Conservation (phyloP, 2,888 invertebrate genomes). For the Capitulum mitella region DNA sequence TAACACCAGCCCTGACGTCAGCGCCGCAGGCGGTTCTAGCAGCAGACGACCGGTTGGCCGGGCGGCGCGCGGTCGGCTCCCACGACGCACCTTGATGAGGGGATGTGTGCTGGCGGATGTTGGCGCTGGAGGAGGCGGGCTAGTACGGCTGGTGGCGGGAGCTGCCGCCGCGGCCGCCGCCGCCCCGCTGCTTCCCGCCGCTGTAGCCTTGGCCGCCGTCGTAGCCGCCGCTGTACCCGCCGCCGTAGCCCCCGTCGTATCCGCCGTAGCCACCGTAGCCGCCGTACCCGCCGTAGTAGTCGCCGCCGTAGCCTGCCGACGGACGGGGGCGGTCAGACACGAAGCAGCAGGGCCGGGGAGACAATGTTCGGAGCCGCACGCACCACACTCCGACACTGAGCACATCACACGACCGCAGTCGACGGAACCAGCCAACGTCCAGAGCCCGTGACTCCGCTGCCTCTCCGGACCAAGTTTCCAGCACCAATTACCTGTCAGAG, state of each 20-base stretch:
- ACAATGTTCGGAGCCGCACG: neutral
- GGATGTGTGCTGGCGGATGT: neutral
- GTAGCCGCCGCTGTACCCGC: slow-evolving; percentile 37
- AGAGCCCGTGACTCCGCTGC: neutral
- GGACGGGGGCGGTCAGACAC: neutral
- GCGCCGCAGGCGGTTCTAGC: too few relatives aligned
- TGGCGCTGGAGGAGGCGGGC: neutral
- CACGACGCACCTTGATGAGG: neutral
- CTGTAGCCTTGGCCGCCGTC: slow-evolving; percentile 37
- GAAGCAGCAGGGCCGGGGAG: slow-evolving; percentile 25
- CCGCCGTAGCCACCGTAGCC: slow-evolving; percentile 40
- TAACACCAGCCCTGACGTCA: too few relatives aligned
- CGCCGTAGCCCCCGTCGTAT: slow-evolving; percentile 37
- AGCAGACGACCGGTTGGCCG: too few relatives aligned
- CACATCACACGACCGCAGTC: neutral
- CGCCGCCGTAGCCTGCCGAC: slow-evolving; percentile 36
- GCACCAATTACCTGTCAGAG: too few relatives aligned
- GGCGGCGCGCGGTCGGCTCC: neutral
- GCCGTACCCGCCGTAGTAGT: slow-evolving; percentile 32
- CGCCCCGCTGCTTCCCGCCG: slow-evolving; percentile 27
- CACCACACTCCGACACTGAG: too few relatives aligned
- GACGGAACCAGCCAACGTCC: neutral
- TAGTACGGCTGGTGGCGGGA: slow-evolving; percentile 26
- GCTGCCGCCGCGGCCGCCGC: slow-evolving; percentile 37
- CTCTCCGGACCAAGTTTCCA: too few relatives aligned